These are phyloP conservation scores for Myotis vivesi DNA, from an alignment of 2,797 vertebrate genomes.

Conservation along the genomic window DNA sequence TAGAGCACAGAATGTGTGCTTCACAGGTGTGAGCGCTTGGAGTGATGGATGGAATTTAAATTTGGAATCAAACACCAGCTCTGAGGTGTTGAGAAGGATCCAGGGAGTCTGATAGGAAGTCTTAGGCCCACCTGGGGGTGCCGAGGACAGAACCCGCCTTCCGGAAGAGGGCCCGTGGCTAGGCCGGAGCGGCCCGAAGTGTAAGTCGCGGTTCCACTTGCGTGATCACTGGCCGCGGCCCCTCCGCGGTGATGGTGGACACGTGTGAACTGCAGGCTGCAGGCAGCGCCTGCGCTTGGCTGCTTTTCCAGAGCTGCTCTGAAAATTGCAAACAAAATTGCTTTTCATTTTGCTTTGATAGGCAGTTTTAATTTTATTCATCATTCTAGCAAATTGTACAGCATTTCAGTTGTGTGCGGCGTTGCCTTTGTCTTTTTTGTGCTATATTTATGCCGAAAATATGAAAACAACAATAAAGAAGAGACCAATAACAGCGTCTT, in stretches of 20 bases:
- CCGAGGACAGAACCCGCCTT: slow-evolving; percentile 59
- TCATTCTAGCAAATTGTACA: slow-evolving; percentile 84
- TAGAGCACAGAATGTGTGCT: neutral
- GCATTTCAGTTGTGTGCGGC: slow-evolving; percentile 80
- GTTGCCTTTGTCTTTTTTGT: slow-evolving; percentile 74
- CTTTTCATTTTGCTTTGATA: slow-evolving; percentile 86
- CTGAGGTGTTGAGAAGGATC: slow-evolving; percentile 49
- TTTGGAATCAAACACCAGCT: slow-evolving; percentile 76
- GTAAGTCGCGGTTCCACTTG: slow-evolving; percentile 57
- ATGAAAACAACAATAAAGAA: slow-evolving; percentile 85
- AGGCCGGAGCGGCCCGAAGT: slow-evolving; percentile 54
- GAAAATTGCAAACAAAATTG: slow-evolving; percentile 84
- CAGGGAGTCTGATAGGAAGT: neutral
- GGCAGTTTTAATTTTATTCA: slow-evolving; percentile 86
- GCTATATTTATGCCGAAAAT: slow-evolving; percentile 83
- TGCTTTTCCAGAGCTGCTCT: slow-evolving; percentile 76
- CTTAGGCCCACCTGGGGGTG: neutral
- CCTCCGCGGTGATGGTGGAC: slow-evolving; percentile 60
- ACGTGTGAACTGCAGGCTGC: slow-evolving; percentile 72
- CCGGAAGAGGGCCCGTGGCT: slow-evolving; percentile 7
- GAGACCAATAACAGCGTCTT: slow-evolving; percentile 83
- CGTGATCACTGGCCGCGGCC: slow-evolving; percentile 73
- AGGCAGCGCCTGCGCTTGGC: slow-evolving; percentile 75
- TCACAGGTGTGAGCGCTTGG: slow-evolving; percentile 76
- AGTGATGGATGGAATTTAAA: slow-evolving; percentile 81